Evolutionary conservation across 2,113 vertebrate genomes (phyloP).

Genomic region (Zosterops pallidus): DNA sequence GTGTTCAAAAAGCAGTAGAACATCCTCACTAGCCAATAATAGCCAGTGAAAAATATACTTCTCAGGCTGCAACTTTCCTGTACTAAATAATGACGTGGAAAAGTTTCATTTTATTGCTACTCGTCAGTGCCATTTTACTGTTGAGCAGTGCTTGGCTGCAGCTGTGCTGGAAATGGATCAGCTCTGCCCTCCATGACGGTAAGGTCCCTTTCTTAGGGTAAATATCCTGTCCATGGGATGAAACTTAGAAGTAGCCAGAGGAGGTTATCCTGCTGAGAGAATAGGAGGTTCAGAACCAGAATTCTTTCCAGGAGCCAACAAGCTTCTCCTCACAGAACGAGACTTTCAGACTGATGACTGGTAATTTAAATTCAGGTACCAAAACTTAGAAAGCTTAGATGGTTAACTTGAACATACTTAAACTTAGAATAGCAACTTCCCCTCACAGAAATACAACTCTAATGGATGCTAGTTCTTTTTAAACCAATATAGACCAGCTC

Average conservation of each 20-base stretch:
- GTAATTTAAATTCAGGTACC: neutral
- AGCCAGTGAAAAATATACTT: neutral
- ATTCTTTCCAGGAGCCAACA: neutral
- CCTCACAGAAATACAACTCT: neutral
- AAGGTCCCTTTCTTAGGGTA: neutral
- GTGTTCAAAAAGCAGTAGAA: conserved; percentile 35
- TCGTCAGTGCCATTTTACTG: neutral
- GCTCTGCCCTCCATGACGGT: neutral
- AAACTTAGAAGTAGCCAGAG: neutral
- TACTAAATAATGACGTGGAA: neutral
- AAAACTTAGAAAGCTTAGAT: neutral
- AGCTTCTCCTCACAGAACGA: neutral
- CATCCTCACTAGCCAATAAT: conserved; percentile 11
- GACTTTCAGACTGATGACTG: neutral
- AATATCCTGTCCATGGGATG: neutral
- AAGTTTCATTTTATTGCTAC: neutral
- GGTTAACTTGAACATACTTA: neutral
- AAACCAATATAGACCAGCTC: neutral
- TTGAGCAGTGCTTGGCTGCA: neutral
- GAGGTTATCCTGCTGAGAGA: neutral
- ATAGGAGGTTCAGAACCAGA: neutral
- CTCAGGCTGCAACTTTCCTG: neutral
- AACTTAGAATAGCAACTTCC: neutral
- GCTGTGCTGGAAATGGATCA: neutral
- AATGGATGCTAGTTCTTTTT: neutral